Conservation (phyloP, 2,113 vertebrate species). For the Orthonyx spaldingii region DNA sequence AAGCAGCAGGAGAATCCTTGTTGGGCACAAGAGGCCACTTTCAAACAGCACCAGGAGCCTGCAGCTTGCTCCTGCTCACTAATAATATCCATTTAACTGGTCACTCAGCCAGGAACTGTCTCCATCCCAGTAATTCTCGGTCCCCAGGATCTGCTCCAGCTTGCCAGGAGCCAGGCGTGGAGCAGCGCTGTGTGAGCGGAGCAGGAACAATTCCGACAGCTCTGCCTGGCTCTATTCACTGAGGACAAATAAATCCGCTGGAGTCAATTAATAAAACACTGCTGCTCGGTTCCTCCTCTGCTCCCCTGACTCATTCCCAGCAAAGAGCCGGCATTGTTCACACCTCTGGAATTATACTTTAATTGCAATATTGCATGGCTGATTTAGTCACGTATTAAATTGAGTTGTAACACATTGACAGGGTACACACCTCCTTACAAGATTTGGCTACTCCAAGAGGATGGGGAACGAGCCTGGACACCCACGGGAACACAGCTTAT, state of each 20-base stretch:
- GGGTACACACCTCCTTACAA: not conserved
- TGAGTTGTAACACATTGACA: not conserved
- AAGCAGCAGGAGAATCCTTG: not conserved
- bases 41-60: not conserved
- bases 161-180: not conserved
- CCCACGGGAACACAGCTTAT: not conserved
- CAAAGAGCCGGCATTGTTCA: not conserved
- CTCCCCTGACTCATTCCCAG: not conserved
- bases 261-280: slow-evolving; percentile 16
- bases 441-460: not conserved
- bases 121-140: not conserved
- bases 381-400: not conserved
- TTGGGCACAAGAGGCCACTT: rapidly evolving
- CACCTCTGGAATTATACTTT: not conserved
- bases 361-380: slow-evolving; percentile 25
- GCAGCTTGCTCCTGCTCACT: not conserved
- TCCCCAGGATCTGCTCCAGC: not conserved
- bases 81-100: not conserved
- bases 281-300: not conserved
- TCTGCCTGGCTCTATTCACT: not conserved
- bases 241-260: not conserved
- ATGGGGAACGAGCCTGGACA: not conserved
- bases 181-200: not conserved
- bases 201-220: not conserved
- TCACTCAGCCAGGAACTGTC: not conserved